These are phyloP conservation scores for Marmota monax DNA, from an alignment of 2,113 vertebrate species.

Conservation along the genomic window DNA sequence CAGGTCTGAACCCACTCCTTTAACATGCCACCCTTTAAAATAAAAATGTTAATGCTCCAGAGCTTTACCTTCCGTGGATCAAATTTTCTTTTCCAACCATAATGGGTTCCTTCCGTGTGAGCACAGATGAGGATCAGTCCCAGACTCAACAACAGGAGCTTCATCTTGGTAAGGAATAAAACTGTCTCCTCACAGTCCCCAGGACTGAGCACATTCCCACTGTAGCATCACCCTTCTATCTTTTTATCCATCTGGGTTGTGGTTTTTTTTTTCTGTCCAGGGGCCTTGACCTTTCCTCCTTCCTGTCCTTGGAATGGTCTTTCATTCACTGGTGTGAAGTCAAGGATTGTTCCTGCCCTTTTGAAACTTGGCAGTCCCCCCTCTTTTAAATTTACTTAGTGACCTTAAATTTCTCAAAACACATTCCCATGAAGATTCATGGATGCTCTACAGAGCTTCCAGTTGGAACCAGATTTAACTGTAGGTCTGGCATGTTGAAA, in stretches of 20 bases:
- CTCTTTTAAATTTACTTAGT: too few relatives aligned
- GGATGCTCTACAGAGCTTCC: not conserved
- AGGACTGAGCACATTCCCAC: not conserved
- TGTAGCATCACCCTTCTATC: not conserved
- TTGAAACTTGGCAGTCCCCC: too few relatives aligned
- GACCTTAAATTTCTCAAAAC: too few relatives aligned
- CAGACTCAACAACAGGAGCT: constrained; percentile 53
- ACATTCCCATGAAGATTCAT: too few relatives aligned
- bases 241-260: fast-evolving
- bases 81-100: not conserved
- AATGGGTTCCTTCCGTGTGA: fast-evolving
- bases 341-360: too few relatives aligned
- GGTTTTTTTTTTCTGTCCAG: too few relatives aligned
- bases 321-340: too few relatives aligned
- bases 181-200: not conserved
- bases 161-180: not conserved
- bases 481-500: not conserved
- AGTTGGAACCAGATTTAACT: not conserved
- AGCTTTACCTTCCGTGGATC: not conserved
- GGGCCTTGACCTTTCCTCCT: too few relatives aligned
- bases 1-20: not conserved
- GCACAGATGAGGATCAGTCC: not conserved
- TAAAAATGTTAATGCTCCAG: fast-evolving
- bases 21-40: not conserved
- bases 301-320: too few relatives aligned